Conservation (phyloP, 2,888 invertebrate genomes). For the Agrotis clavis region DNA sequence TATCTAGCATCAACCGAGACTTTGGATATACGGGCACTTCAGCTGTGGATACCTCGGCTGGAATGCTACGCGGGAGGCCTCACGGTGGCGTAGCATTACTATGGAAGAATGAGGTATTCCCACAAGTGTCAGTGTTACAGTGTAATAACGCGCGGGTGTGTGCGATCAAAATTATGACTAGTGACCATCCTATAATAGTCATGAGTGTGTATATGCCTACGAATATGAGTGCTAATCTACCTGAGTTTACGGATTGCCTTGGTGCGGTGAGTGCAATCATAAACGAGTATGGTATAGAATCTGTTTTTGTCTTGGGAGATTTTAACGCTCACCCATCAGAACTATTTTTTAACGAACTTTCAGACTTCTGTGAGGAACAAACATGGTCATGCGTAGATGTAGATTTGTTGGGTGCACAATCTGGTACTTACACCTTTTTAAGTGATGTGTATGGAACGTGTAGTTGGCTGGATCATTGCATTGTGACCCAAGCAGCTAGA, state of each 20-base stretch:
- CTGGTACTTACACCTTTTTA: neutral
- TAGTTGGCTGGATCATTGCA: neutral
- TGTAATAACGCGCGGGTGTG: neutral
- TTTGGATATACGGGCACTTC: no score
- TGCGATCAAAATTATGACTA: conserved; percentile 1
- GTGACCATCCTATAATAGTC: neutral
- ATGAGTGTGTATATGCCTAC: neutral
- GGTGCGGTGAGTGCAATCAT: no score
- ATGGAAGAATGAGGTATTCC: neutral
- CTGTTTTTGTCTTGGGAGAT: no score
- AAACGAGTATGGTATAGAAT: no score
- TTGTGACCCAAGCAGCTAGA: conserved; percentile 1
- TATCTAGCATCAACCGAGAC: no score
- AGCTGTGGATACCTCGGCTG: neutral
- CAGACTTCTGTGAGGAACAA: no score
- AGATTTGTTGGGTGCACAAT: no score
- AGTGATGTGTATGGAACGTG: neutral
- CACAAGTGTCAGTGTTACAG: neutral
- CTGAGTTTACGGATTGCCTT: no score
- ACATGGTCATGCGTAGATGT: no score
- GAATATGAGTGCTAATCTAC: no score
- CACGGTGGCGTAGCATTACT: neutral
- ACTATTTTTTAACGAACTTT: no score
- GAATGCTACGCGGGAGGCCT: conserved; percentile 1
- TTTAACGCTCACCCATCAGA: no score